These are phyloP conservation scores for Threskiornis aethiopicus DNA, from an alignment of 2,797 vertebrate species.

Conservation along the genomic window DNA sequence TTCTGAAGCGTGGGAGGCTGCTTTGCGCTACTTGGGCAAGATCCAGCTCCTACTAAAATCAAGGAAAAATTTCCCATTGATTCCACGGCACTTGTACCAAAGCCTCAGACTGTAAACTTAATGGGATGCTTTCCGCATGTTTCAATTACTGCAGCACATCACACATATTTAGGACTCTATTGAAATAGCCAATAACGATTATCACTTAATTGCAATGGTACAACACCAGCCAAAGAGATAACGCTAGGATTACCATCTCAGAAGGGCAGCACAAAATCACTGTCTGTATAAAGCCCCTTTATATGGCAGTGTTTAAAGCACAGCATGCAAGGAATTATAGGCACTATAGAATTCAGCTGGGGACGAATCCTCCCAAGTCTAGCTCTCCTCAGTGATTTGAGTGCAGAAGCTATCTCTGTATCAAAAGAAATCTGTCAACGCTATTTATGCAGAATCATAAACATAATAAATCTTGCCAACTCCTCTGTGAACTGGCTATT, in stretches of 20 bases:
- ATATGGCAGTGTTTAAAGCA: not conserved
- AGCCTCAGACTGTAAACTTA: not conserved
- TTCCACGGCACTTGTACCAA: not conserved
- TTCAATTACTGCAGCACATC: not conserved
- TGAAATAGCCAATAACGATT: not conserved
- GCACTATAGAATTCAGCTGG: not conserved
- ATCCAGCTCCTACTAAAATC: slow-evolving; percentile 48
- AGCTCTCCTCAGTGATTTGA: not conserved
- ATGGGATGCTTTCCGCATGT: not conserved
- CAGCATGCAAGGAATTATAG: not conserved
- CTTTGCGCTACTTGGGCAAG: not conserved
- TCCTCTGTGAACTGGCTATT: slow-evolving; percentile 27
- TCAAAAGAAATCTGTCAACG: slow-evolving; percentile 51
- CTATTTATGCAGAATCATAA: slow-evolving; percentile 27
- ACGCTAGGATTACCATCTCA: not conserved
- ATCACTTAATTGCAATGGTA: not conserved
- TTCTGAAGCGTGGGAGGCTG: not conserved
- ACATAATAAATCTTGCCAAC: slow-evolving; percentile 55
- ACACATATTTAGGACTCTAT: not conserved
- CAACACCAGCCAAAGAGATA: not conserved
- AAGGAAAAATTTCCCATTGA: slow-evolving; percentile 12
- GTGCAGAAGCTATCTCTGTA: not conserved
- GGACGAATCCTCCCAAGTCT: not conserved
- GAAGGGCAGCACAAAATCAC: not conserved
- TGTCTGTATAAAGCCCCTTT: not conserved